Base-by-base conservation (phyloP, 2,888 invertebrate genomes). In the Acrocyrtus sp. region DNA sequence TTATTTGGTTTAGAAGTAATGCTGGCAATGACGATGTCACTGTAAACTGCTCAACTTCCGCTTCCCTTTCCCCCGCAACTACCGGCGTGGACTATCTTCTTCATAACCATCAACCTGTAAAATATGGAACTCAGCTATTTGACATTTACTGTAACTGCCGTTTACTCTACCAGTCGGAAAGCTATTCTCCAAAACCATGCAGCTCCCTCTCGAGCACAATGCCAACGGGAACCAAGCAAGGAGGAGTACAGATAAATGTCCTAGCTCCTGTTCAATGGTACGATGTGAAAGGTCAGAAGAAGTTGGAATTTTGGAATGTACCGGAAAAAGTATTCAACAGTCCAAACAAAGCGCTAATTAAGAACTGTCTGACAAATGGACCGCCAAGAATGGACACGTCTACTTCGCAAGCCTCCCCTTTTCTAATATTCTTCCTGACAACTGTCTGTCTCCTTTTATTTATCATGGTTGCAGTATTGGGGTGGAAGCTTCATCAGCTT, bases 191-290 rank as follows among this genome's bases (percentile, higher is more conserved):
- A 22, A 60, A 58, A 22, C 45, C 58, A 5, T 68, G 67, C 26
- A 27, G n/a, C 34, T 24, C 58, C 1, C 34, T 24, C 21, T 21
- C 4, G 22, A 4, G 5, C 10, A 48, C 5, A 22, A 45, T 8
- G 5, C 45, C 45, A 8, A 4, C 4, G 17, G 17, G n/a, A 45
- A 17, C 3, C 8, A 4, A 48, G 4, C 10, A 5, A 45, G 17
- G 6, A 12, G 45, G 45, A n/a, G 17, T 54, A 5, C 45, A 47
- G 29, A 19, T 56, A 0, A 27, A 4, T 51, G n/a, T 22, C 10
- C 2, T 60, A 10, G 67, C 67, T 5, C 67, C 67, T 5, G 34
- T 68, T n/a, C 67, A 68, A 1, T 68, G 67, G 67, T 68, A 68
- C n/a, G n/a, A 39, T 3, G 8, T 1, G 1, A 22, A 50, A 15